Percentiles rank a stretch among this genome's conserved stretches.
Conservation (phyloP, 1,140 invertebrate species). For the Drosophila pallidifrons region DNA sequence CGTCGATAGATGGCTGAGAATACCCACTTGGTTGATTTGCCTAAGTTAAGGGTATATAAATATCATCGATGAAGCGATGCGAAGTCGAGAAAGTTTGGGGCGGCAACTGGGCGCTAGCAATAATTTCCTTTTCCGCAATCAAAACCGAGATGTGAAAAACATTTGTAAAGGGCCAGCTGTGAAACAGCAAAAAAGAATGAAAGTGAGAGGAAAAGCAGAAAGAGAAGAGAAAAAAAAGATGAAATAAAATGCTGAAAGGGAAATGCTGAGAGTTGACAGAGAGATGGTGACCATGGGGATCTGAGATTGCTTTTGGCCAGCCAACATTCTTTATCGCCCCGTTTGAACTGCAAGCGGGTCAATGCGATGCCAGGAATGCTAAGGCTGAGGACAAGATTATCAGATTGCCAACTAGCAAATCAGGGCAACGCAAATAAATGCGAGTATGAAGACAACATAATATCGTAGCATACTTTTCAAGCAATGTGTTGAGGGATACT, state of each 20-base stretch:
- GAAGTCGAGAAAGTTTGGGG: background rate
- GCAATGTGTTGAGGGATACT: constrained; percentile 25
- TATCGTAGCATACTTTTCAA: background rate
- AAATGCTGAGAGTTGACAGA: background rate
- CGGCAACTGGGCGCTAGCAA: constrained; percentile 39
- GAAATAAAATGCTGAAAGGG: background rate
- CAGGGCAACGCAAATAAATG: background rate
- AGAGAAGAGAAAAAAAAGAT: background rate
- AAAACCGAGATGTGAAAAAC: constrained; percentile 49
- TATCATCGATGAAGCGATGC: constrained; percentile 1
- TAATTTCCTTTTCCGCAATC: constrained; percentile 73
- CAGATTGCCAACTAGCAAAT: constrained; percentile 4
- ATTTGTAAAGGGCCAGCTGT: constrained; percentile 31
- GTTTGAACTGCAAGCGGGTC: background rate
- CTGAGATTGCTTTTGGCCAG: constrained; percentile 35
- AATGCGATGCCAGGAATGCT: constrained; percentile 6
- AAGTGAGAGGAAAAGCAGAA: background rate
- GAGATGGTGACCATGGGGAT: constrained; percentile 14
- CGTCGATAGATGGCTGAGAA: background rate
- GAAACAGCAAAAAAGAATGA: constrained; percentile 3
- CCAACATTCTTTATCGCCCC: constrained; percentile 12
- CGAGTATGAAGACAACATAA: background rate
- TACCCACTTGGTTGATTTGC: background rate
- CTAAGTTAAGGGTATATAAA: background rate
- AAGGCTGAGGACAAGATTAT: background rate